phyloP scores from a whole-genome alignment of 2,888 invertebrate species.

The Tiliacea aurago region DNA sequence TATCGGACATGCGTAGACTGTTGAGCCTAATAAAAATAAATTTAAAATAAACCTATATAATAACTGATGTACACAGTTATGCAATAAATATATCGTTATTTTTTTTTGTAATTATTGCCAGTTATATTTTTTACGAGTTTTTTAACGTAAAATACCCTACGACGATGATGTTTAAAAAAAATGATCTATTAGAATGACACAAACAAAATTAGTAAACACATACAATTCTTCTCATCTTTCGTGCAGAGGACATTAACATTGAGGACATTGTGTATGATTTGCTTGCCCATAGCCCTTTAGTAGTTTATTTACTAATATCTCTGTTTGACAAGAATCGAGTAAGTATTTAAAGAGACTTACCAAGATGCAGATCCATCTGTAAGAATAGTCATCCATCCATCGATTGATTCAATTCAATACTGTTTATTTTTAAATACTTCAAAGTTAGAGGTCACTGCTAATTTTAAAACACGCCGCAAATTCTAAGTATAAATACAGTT shows the following conservation, averaged over 20 bases:
- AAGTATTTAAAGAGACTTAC: neutral
- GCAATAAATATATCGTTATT: too few relatives aligned
- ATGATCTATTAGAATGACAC: neutral
- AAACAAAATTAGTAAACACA: neutral
- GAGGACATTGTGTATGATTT: neutral
- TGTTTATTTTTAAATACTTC: neutral
- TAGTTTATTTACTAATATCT: neutral
- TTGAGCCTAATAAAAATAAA: too few relatives aligned
- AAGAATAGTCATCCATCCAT: neutral
- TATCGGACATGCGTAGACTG: too few relatives aligned
- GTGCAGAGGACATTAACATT: neutral
- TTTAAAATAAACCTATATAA: too few relatives aligned
- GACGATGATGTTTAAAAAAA: too few relatives aligned
- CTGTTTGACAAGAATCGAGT: neutral
- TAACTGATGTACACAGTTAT: too few relatives aligned
- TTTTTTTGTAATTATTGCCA: neutral
- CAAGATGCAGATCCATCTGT: too few relatives aligned
- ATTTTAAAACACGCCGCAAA: neutral
- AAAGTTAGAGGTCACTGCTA: neutral
- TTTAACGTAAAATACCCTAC: neutral
- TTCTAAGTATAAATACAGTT: slow-evolving; percentile 15
- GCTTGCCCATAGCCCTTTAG: neutral
- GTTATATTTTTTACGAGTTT: neutral
- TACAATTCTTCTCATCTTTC: neutral
- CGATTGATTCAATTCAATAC: neutral